Base-by-base conservation (phyloP, 2,797 vertebrate species). In the Epinephelus coioides region DNA sequence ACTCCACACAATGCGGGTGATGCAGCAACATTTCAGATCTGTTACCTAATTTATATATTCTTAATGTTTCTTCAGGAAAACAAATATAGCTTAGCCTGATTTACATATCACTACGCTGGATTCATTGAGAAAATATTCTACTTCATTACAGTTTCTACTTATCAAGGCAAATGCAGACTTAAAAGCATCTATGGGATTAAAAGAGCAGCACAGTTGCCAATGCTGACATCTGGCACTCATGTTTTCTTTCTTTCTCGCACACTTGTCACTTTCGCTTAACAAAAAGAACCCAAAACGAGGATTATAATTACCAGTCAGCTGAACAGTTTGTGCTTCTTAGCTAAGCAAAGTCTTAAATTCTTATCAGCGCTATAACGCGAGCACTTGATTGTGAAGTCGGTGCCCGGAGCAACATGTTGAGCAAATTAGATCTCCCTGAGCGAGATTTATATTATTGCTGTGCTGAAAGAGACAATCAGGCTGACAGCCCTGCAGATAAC, bases 361-460 rank as follows among this genome's bases (percentile, higher is more conserved):
- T 82, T 79, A 91, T 86, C 78, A 69, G 62, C 21, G 2, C 72
- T 80, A 86, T 78, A 77, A 84, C 74, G 79, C 4, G 1, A 86
- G 79, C 57, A 15, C 78, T 61, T 57, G 66, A 74, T 76, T 81
- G 85, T 77, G 67, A 69, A 85, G 68, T 70, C 82, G 0, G 78
- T 7, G 64, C 77, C 87, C 64, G 11, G 60, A 73, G 85, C 69
- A 50, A 63, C 72, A 56, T 77, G 79, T 85, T 90, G 67, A 81
- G 66, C 62, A 79, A 88, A 86, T 74, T 47, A 77, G 64, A 83
- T 79, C 78, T 78, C 74, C 72, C 76, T 11, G 70, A 78, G 83
- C 27, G 27, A 79, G 72, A 80, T 78, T 78, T 40, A 60, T 69
- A 66, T 77, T 68, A 75, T 61, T 55, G 74, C 54, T 0, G 51